These are phyloP conservation scores for Zophobas atratus DNA, from an alignment of 1,140 invertebrate species.

Conservation along the genomic window DNA sequence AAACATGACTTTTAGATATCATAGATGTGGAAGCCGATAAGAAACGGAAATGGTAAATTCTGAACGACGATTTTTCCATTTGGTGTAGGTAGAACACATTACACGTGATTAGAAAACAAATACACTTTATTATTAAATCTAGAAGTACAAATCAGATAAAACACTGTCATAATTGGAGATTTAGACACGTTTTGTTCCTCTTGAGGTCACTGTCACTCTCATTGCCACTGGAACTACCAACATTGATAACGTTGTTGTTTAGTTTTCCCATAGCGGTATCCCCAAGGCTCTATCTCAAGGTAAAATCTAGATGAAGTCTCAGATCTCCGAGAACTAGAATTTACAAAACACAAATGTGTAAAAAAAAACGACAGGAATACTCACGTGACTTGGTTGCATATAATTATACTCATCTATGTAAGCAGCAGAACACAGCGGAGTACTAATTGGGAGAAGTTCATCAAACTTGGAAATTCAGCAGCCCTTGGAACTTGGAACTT, in stretches of 20 bases:
- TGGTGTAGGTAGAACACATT: no score
- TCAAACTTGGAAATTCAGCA: slow-evolving; percentile 54
- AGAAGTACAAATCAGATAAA: no score
- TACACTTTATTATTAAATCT: background rate
- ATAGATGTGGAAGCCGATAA: background rate
- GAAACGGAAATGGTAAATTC: background rate
- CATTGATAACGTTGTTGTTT: background rate
- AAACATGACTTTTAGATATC: background rate
- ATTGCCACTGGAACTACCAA: slow-evolving; percentile 8
- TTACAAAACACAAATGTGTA: background rate
- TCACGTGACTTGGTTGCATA: slow-evolving; percentile 37
- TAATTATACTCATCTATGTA: slow-evolving; percentile 43
- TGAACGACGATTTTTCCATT: no score
- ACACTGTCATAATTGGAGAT: background rate
- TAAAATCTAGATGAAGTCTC: slow-evolving; percentile 43
- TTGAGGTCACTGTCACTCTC: slow-evolving; percentile 16
- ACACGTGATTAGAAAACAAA: no score
- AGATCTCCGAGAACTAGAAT: background rate
- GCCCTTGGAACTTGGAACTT: slow-evolving; percentile 72
- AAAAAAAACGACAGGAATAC: background rate
- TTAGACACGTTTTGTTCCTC: slow-evolving; percentile 3
- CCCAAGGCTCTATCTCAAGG: slow-evolving; percentile 48
- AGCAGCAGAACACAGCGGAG: slow-evolving; percentile 51
- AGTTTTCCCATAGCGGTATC: slow-evolving; percentile 26
- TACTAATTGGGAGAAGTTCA: slow-evolving; percentile 38